These are phyloP conservation scores for Tenrec ecaudatus DNA, from an alignment of 2,113 vertebrate species.

Conservation along the genomic window DNA sequence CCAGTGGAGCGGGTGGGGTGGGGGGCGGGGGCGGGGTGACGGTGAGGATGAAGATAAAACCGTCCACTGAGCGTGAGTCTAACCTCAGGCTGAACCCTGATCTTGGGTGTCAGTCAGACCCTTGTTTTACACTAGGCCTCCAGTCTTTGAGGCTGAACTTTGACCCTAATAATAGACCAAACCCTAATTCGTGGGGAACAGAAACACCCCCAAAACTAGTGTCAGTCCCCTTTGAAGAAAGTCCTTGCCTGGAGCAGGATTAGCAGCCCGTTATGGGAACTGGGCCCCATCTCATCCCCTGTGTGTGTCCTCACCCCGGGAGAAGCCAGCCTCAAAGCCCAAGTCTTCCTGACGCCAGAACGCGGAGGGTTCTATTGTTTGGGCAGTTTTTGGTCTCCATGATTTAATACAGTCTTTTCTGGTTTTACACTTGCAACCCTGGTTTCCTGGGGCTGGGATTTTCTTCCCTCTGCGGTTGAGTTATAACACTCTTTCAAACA, in stretches of 20 bases:
- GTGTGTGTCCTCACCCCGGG: neutral
- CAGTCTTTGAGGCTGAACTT: neutral
- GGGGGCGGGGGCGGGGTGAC: no score
- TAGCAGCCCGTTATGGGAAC: neutral
- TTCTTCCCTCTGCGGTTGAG: constrained; percentile 55
- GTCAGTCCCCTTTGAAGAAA: neutral
- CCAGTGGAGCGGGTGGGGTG: neutral
- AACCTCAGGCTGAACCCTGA: no score
- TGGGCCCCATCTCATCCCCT: neutral
- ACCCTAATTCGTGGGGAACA: no score
- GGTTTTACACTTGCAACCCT: constrained; percentile 30
- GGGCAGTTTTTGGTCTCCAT: constrained; percentile 54
- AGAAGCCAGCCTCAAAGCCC: neutral
- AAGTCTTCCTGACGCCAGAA: neutral
- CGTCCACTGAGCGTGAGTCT: no score
- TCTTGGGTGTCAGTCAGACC: no score
- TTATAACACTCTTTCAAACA: constrained; percentile 72
- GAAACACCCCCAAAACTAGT: neutral
- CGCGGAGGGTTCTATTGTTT: constrained; percentile 10
- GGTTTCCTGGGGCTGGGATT: constrained; percentile 11
- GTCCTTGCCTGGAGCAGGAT: neutral
- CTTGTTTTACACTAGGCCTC: neutral
- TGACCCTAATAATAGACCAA: neutral
- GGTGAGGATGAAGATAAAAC: no score
- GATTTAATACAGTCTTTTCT: constrained; percentile 58